phyloP scores from a whole-genome alignment of 2,888 invertebrate genomes.

The Pemphredon lugubris region DNA sequence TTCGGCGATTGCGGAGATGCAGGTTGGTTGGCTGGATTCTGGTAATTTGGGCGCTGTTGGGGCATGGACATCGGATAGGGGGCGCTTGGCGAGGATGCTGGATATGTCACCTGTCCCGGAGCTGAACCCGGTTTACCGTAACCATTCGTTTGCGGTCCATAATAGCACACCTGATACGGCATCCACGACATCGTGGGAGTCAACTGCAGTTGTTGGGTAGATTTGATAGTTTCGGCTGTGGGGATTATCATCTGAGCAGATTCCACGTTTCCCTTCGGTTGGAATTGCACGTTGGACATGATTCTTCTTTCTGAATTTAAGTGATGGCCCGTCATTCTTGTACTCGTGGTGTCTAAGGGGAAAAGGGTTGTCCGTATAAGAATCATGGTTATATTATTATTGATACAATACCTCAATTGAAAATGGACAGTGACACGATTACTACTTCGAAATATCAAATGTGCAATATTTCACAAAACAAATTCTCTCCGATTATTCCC shows the following conservation, averaged over 20 bases:
- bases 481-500: no score
- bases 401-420: no score
- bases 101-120: conserved; percentile 23
- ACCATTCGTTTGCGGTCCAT: conserved; percentile 15
- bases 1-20: conserved; percentile 21
- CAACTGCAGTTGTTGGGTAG: conserved; percentile 72
- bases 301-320: background rate
- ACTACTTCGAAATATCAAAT: no score
- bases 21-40: conserved; percentile 9
- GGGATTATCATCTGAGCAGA: conserved; percentile 39
- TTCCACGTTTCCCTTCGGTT: conserved; percentile 27
- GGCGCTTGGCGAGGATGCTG: conserved; percentile 38
- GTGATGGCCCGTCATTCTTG: background rate
- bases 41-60: conserved; percentile 15
- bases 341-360: background rate
- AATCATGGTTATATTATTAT: no score
- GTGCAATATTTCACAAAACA: no score
- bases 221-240: conserved; percentile 70
- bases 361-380: background rate
- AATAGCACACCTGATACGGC: conserved; percentile 70
- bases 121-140: conserved; percentile 5
- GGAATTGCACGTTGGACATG: background rate
- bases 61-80: conserved; percentile 16
- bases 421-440: no score
- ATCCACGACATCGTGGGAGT: conserved; percentile 66